These are phyloP conservation scores for Pseudomyrmex pallidus DNA, from an alignment of 1,140 invertebrate species.

Conservation along the genomic window DNA sequence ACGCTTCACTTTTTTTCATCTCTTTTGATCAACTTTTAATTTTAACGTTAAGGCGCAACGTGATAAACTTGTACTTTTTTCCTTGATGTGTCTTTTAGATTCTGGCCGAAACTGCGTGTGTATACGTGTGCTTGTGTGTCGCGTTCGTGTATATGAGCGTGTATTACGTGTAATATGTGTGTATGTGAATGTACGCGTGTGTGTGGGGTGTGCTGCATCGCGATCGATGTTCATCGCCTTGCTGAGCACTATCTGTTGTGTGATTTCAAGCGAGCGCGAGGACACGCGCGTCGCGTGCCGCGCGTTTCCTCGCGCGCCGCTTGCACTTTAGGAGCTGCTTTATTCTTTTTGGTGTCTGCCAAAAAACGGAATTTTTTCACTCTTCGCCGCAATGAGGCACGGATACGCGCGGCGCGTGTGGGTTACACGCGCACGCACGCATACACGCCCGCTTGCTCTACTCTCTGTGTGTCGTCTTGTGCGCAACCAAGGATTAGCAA, in stretches of 20 bases:
- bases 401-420: not conserved
- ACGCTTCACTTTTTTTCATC: conserved; percentile 77
- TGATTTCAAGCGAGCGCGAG: conserved; percentile 22
- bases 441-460: conserved; percentile 59
- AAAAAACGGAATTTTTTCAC: conserved; percentile 80
- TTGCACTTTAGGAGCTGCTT: conserved; percentile 62
- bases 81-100: conserved; percentile 84
- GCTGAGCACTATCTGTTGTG: conserved; percentile 72
- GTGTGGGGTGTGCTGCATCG: conserved; percentile 72
- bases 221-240: conserved; percentile 68
- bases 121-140: conserved; percentile 36
- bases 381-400: conserved; percentile 56
- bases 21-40: conserved; percentile 84
- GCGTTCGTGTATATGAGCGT: conserved; percentile 35
- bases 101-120: conserved; percentile 82
- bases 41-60: conserved; percentile 84
- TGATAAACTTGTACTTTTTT: conserved; percentile 85
- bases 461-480: conserved; percentile 78
- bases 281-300: conserved; percentile 11
- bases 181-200: conserved; percentile 67
- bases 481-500: conserved; percentile 79
- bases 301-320: conserved; percentile 38
- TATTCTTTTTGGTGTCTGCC: conserved; percentile 77
- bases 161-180: not conserved
- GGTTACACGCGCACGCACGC: not conserved